These are phyloP conservation scores for Lanius ludovicianus DNA, from an alignment of 2,113 vertebrate genomes.

Conservation along the genomic window DNA sequence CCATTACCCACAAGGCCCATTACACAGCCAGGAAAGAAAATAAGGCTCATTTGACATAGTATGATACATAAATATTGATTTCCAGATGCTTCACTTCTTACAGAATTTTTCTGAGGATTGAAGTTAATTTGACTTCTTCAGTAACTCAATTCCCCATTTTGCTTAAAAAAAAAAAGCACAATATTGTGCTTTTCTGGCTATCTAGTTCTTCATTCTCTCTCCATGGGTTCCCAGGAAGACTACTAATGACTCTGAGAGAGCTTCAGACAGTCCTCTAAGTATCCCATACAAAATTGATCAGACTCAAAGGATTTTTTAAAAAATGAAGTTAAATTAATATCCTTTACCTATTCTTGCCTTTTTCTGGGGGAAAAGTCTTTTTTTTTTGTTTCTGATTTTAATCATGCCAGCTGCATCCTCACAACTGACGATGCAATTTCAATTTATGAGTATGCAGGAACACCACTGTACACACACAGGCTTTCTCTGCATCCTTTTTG, in stretches of 20 bases:
- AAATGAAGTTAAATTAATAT: neutral
- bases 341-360: neutral
- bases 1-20: neutral
- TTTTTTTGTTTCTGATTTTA: neutral
- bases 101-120: neutral
- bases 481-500: neutral
- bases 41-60: conserved; percentile 5
- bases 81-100: conserved; percentile 20
- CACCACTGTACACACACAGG: neutral
- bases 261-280: neutral
- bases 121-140: conserved; percentile 9
- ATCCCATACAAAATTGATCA: conserved; percentile 17
- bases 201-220: neutral
- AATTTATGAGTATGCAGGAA: neutral
- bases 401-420: neutral
- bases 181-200: neutral
- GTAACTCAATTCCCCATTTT: neutral
- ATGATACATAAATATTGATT: conserved; percentile 47
- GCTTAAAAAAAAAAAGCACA: neutral
- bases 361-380: neutral
- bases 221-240: neutral
- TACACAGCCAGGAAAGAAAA: conserved; percentile 23
- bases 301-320: neutral
- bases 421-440: neutral
- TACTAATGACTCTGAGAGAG: neutral